Conservation (phyloP, 2,797 vertebrate genomes). For the Acipenser oxyrinchus region DNA sequence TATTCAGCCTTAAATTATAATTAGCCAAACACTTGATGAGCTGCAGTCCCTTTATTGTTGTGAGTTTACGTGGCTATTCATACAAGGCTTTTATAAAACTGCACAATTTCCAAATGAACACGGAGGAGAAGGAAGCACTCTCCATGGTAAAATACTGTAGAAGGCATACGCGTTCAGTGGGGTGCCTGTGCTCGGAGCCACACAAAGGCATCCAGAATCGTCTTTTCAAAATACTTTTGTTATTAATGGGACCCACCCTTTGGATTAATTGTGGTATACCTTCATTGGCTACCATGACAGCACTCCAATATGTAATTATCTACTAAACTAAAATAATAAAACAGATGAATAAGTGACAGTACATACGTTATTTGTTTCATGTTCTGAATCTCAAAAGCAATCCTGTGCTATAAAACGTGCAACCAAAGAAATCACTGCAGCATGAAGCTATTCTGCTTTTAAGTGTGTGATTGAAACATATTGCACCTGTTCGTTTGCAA, state of each 20-base stretch:
- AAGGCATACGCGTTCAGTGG: neutral
- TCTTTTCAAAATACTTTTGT: neutral
- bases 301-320: too few species aligned
- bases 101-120: conserved; percentile 4
- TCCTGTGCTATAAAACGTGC: too few species aligned
- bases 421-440: too few species aligned
- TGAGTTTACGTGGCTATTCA: conserved; percentile 8
- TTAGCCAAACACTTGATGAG: conserved; percentile 9
- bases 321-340: too few species aligned
- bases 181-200: neutral
- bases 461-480: neutral
- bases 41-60: conserved; percentile 7
- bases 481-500: neutral
- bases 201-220: neutral
- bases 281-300: too few species aligned
- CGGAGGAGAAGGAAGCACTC: neutral
- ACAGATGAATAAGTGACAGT: too few species aligned
- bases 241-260: too few species aligned
- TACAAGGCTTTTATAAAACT: conserved; percentile 6
- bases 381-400: too few species aligned
- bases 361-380: too few species aligned
- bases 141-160: neutral
- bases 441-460: too few species aligned
- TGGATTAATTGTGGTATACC: too few species aligned
- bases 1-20: conserved; percentile 12